phyloP scores from a whole-genome alignment of 35 echinoderm and acorn worm genomes.

The Ophioderma brevispina region DNA sequence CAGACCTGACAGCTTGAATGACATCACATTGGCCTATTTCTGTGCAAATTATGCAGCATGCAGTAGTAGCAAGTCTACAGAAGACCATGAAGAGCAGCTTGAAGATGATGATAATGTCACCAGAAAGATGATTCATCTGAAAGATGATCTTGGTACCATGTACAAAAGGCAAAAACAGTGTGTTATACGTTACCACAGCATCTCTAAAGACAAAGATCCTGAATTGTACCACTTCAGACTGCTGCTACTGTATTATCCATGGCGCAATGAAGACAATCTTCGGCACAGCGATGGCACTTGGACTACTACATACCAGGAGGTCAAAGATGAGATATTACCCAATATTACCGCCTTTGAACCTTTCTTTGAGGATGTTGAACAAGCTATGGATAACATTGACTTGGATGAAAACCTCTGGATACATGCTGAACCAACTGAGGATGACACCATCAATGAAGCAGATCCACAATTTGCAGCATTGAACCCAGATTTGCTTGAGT shows the following conservation, averaged over 20 bases:
- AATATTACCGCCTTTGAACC: slow-evolving; percentile 25
- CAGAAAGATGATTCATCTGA: slow-evolving; percentile 2
- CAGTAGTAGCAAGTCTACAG: background rate
- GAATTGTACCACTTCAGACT: slow-evolving; percentile 14
- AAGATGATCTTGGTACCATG: slow-evolving; percentile 1
- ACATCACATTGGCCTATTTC: slow-evolving; percentile 10
- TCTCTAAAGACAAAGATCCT: slow-evolving; percentile 19
- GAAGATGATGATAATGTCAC: slow-evolving; percentile 24
- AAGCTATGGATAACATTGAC: slow-evolving; percentile 25
- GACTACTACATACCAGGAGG: background rate
- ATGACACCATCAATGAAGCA: background rate
- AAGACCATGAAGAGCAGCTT: slow-evolving; percentile 1
- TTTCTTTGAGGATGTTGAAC: slow-evolving; percentile 18
- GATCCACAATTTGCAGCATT: slow-evolving; percentile 11
- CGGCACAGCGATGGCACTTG: background rate
- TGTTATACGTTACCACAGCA: slow-evolving; percentile 25
- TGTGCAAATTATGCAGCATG: background rate
- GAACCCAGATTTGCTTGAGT: slow-evolving; percentile 9
- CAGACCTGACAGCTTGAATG: slow-evolving; percentile 9
- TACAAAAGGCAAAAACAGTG: slow-evolving; percentile 20
- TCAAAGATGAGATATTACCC: background rate
- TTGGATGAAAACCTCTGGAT: slow-evolving; percentile 13
- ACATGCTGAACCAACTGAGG: background rate
- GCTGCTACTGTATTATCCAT: slow-evolving; percentile 21
- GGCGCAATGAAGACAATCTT: slow-evolving; percentile 13